phyloP scores from a whole-genome alignment of 2,113 vertebrate genomes.

The Stigmatopora argus region DNA sequence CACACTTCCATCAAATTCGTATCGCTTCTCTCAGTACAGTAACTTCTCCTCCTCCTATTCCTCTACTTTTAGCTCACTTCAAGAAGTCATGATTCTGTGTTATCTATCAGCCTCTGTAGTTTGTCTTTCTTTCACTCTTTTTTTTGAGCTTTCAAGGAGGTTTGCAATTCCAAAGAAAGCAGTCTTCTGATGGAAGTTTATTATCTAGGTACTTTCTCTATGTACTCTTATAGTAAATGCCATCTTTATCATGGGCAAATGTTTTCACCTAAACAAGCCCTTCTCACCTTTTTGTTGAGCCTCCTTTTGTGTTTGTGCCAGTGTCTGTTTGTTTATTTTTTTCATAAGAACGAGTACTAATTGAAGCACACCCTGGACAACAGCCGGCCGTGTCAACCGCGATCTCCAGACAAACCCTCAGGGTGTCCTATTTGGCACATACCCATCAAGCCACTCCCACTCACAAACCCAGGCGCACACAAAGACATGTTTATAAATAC shows the following conservation, averaged over 20 bases:
- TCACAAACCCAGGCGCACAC: slow-evolving; percentile 5
- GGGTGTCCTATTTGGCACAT: slow-evolving; percentile 68
- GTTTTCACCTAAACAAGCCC: not conserved
- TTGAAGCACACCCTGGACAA: slow-evolving; percentile 61
- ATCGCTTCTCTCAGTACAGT: slow-evolving; percentile 20
- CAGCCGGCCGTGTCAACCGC: slow-evolving; percentile 64
- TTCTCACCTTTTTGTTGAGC: slow-evolving; percentile 39
- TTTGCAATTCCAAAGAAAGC: slow-evolving; percentile 40
- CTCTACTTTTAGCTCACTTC: slow-evolving; percentile 52
- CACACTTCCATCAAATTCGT: slow-evolving; percentile 50
- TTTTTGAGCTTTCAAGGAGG: slow-evolving; percentile 42
- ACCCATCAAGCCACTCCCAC: slow-evolving; percentile 11
- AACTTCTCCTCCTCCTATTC: slow-evolving; percentile 26
- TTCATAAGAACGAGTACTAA: slow-evolving; percentile 49
- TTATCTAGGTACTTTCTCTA: slow-evolving; percentile 15
- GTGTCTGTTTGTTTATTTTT: slow-evolving; percentile 15
- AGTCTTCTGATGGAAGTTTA: slow-evolving; percentile 19
- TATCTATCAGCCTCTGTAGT: slow-evolving; percentile 48
- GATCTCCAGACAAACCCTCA: slow-evolving; percentile 68
- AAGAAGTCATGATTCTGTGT: slow-evolving; percentile 32
- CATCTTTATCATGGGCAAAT: no score
- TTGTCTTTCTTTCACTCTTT: slow-evolving; percentile 30
- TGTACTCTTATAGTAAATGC: no score
- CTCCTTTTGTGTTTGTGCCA: slow-evolving; percentile 31
- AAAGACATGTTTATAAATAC: slow-evolving; percentile 11